Base-by-base conservation (phyloP, 1,140 invertebrate genomes). In the Triops longicaudatus region DNA sequence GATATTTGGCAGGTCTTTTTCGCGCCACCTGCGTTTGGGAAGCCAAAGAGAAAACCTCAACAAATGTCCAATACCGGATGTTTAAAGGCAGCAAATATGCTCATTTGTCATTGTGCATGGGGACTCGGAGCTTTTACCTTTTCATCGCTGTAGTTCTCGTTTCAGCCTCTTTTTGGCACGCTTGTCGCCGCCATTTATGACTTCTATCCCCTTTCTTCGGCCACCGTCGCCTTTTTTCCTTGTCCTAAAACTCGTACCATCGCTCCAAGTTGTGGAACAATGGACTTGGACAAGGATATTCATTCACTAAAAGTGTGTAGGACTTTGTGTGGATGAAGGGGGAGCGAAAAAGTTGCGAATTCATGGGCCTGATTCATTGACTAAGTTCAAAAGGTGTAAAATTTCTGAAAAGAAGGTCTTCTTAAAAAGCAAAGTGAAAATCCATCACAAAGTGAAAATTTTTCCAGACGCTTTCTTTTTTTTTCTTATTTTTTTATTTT, bases 21-120 rank as follows among this genome's bases (percentile, higher is more conserved):
- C 31, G 2, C 31, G 31, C 31, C 31, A 37, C 31, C 31, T 37
- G 31, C 31, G n/a, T 37, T 37, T 37, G 7, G 31, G 31, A 37
- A 37, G 31, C 31, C 6, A 17, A 63, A 63, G 50, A 63, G 44
- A 63, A 22, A 63, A 22, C 44, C 44, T 63, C 44, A 14, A 63
- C 14, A 63, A n/a, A 22, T 63, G 50, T 63, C 14, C 7, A 37
- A 63, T 14, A 63, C 50, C 50, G 50, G 50, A 63, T 63, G 50
- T 63, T 63, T 63, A 63, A 63, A 63, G 50, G 50, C 50, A 63
- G 50, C 50, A 63, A 63, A 63, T 63, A 63, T 63, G 50, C 50
- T 17, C 50, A 63, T 63, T 63, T 63, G 50, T 63, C 50, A 63
- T 17, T 63, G 31, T 22, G 50, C 50, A 63, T 63, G 9, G 50